Conservation (phyloP, 2,797 vertebrate species). For the Peromyscus melanophrys region DNA sequence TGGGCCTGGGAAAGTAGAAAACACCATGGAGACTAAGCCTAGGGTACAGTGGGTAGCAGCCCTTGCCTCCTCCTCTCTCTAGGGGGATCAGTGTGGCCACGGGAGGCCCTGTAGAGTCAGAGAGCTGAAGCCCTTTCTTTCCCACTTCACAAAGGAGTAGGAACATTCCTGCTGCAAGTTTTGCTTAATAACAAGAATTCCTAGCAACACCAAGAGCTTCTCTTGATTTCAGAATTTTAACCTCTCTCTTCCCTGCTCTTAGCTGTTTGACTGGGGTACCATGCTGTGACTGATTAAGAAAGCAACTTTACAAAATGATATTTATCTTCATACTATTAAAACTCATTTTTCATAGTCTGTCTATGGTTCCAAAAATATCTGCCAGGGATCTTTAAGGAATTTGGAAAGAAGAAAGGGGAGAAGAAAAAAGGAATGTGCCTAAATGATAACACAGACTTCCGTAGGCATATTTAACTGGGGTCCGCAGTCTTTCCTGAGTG, state of each 20-base stretch:
- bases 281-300: conserved; percentile 12
- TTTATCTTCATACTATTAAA: conserved; percentile 4
- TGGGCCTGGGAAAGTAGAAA: conserved; percentile 69
- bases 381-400: not conserved
- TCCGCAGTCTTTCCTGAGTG: not conserved
- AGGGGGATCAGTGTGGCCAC: not conserved
- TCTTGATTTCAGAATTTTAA: not conserved
- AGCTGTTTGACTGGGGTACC: not conserved
- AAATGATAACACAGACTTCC: not conserved
- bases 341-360: not conserved
- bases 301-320: not conserved
- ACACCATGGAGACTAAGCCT: conserved; percentile 65
- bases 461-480: no score
- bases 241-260: not conserved
- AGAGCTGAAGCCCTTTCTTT: not conserved
- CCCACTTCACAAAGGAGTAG: not conserved
- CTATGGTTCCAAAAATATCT: not conserved
- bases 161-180: conserved; percentile 28
- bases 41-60: not conserved
- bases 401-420: not conserved
- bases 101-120: not conserved
- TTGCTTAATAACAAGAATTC: conserved; percentile 65
- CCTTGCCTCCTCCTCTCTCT: not conserved
- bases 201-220: conserved; percentile 66
- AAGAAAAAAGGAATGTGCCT: not conserved